Evolutionary conservation across 1,140 invertebrate genomes (phyloP).

Genomic region (Cydia amplana): DNA sequence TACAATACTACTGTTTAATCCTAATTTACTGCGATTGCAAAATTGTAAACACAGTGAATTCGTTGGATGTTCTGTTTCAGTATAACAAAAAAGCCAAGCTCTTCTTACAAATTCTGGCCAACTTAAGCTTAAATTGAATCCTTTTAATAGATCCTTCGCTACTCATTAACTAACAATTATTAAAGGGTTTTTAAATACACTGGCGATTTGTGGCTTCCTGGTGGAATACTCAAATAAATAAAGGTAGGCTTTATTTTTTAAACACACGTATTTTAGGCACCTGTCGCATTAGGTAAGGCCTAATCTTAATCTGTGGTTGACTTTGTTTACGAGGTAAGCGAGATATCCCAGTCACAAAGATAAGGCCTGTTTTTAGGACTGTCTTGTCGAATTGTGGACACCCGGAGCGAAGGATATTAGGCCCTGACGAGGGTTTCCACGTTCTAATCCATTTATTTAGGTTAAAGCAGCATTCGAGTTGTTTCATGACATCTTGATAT

Average conservation of each 20-base stretch:
- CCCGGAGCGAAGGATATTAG: not conserved
- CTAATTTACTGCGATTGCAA: not conserved
- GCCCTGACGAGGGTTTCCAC: not conserved
- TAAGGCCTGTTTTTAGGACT: constrained; percentile 4
- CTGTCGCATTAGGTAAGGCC: not conserved
- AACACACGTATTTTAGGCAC: not conserved
- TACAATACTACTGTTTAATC: not conserved
- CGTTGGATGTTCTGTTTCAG: not conserved
- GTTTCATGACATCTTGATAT: not conserved
- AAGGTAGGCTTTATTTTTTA: not conserved
- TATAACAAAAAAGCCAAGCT: constrained; percentile 6
- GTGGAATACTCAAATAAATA: no score
- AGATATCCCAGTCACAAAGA: not conserved
- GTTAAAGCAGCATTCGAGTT: not conserved
- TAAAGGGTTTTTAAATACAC: not conserved
- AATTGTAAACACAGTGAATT: not conserved
- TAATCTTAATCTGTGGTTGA: not conserved
- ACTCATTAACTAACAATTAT: not conserved
- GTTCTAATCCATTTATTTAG: constrained; percentile 5
- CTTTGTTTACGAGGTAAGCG: not conserved
- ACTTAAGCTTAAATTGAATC: not conserved
- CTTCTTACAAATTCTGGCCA: not conserved
- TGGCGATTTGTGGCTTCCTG: not conserved
- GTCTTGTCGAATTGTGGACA: constrained; percentile 10
- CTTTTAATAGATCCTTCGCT: not conserved